Evolutionary conservation across 2,797 vertebrate genomes (phyloP).

Genomic region (Nasua narica): DNA sequence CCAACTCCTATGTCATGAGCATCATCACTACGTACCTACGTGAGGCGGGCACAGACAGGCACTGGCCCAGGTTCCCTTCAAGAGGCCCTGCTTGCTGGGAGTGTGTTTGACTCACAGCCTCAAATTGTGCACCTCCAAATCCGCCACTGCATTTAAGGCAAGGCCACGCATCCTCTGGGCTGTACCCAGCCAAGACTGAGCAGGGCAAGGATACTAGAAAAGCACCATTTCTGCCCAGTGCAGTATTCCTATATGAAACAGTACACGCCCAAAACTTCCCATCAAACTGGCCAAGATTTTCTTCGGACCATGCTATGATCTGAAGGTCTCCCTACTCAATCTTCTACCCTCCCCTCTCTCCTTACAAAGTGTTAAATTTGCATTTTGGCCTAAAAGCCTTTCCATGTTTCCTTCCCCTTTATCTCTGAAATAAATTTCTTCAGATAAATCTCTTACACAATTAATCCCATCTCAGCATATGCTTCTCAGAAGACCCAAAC

Average conservation of each 20-base stretch:
- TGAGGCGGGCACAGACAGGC: not conserved
- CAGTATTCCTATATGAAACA: not conserved
- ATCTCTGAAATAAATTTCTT: constrained; percentile 37
- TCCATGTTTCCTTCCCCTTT: not conserved
- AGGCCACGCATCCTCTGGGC: not conserved
- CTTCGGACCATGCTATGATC: not conserved
- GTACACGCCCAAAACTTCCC: not conserved
- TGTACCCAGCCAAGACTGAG: not conserved
- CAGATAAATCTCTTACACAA: not conserved
- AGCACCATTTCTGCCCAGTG: not conserved
- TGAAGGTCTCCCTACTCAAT: not conserved
- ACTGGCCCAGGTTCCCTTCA: not conserved
- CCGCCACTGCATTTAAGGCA: not conserved
- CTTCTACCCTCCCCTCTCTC: not conserved
- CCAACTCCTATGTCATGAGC: not conserved
- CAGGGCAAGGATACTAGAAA: not conserved
- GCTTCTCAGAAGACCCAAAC: not conserved
- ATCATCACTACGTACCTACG: not conserved
- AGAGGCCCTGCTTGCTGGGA: not conserved
- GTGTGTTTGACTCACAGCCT: not conserved
- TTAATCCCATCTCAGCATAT: not conserved
- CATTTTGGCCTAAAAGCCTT: not conserved
- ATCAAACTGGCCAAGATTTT: not conserved
- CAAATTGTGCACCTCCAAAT: not conserved
- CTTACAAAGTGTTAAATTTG: not conserved